These are phyloP conservation scores for Resseliella maxima DNA, from an alignment of 2,888 invertebrate genomes.

Conservation along the genomic window DNA sequence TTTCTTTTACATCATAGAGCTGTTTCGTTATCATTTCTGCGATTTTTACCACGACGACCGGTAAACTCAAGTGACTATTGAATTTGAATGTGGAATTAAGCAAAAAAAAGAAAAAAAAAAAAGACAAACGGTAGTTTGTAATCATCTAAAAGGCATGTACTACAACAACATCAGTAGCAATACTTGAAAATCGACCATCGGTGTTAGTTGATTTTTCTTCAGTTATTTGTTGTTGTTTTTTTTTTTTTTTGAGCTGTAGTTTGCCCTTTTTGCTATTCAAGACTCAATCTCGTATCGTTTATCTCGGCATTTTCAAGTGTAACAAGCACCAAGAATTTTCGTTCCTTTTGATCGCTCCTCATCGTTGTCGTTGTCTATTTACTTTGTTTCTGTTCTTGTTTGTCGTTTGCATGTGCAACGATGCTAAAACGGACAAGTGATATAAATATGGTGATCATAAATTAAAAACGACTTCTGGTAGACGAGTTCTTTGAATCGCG, in stretches of 20 bases:
- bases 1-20: neutral
- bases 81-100: slow-evolving; percentile 11
- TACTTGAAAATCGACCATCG: slow-evolving; percentile 17
- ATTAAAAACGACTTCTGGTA: slow-evolving; percentile 54
- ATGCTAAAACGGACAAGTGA: slow-evolving; percentile 33
- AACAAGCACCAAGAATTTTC: slow-evolving; percentile 52
- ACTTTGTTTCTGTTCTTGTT: slow-evolving; percentile 54
- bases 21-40: slow-evolving; percentile 40
- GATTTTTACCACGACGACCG: neutral
- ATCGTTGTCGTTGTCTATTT: neutral
- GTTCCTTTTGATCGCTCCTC: slow-evolving; percentile 41
- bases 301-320: slow-evolving; percentile 27
- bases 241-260: neutral
- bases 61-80: neutral
- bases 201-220: no score
- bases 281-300: neutral
- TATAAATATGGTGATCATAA: slow-evolving; percentile 55
- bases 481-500: slow-evolving; percentile 47
- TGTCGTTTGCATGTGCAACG: slow-evolving; percentile 29
- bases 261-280: neutral
- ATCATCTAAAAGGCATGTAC: slow-evolving; percentile 44
- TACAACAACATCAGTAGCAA: neutral
- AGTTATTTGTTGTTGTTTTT: neutral
- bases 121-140: neutral
- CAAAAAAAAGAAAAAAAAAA: neutral